Percentiles rank a stretch among this genome's conserved stretches.
phyloP scores from a whole-genome alignment of 2,113 vertebrate genomes.

The Tychaedon coryphoeus region DNA sequence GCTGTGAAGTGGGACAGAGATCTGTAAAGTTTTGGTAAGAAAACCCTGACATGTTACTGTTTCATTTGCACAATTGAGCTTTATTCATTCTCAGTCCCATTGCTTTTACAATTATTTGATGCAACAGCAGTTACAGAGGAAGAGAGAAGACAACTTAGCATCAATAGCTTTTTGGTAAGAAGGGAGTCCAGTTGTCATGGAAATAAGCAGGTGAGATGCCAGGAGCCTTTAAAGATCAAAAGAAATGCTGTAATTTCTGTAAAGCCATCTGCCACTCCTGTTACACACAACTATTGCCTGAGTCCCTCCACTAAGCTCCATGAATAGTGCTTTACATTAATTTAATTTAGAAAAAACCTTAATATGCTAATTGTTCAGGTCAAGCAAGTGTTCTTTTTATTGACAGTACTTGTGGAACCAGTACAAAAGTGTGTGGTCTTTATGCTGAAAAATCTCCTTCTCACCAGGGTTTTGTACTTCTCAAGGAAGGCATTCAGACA shows the following conservation, averaged over 20 bases:
- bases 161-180: not conserved
- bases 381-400: not conserved
- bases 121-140: not conserved
- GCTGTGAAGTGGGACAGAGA: not conserved
- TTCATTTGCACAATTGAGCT: not conserved
- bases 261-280: not conserved
- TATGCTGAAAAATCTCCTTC: not conserved
- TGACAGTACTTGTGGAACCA: not conserved
- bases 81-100: accelerated
- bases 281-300: not conserved
- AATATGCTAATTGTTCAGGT: not conserved
- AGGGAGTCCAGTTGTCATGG: not conserved
- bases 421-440: not conserved
- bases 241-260: not conserved
- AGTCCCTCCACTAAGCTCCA: not conserved
- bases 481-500: not conserved
- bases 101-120: not conserved
- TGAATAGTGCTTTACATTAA: accelerated
- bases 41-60: not conserved
- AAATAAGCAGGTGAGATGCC: not conserved
- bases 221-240: not conserved
- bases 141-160: not conserved
- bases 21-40: not conserved
- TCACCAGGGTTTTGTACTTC: accelerated
- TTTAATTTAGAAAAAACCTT: not conserved